Evolutionary conservation across 2,888 invertebrate genomes (phyloP), one percentile per base, ranked within the genome.

Genomic region (Ceramica pisi): DNA sequence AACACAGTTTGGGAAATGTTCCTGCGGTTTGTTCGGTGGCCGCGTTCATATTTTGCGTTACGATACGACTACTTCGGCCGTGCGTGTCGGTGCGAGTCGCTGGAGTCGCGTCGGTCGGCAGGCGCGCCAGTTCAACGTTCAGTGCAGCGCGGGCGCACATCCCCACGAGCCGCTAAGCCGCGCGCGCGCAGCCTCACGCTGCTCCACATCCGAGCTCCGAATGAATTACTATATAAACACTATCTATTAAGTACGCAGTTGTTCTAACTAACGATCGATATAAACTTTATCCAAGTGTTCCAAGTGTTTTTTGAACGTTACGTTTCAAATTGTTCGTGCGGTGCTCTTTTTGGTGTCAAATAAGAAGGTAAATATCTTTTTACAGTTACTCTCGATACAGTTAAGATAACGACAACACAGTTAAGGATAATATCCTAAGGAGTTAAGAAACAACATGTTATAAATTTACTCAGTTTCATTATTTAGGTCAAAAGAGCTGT

Each of bases 71-170:
- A 75, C 76, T 71, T 73, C 75, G 61, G 71, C 71, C 78, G 87
- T 88, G 87, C 88, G 85, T 88, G 87, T 87, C 78, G 79, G 74
- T 86, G 81, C 86, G 86, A 93, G 75, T 84, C 92, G 88, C 86
- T 86, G 63, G 85, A 88, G 82, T 92, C 88, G 57, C 71, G 84
- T 83, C 85, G 89, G 71, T 67, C 55, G 76, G 90, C 94, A 88
- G 86, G 59, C 89, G 87, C 86, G 91, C 89, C 92, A 93, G 95
- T 95, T 94, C 94, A 93, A 93, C 91, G 94, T 90, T 94, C 93
- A 93, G 94, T 94, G 94, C 94, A 93, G 90, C 92, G 92, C 92
- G 84, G 87, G 83, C 94, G 94, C 94, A 95, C 92, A 94, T 90
- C 91, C 88, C 86, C 86, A 90, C 90, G 90, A 92, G 88, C 90